Conservation (phyloP, 1,140 invertebrate species). For the Drosophila tropicalis region DNA sequence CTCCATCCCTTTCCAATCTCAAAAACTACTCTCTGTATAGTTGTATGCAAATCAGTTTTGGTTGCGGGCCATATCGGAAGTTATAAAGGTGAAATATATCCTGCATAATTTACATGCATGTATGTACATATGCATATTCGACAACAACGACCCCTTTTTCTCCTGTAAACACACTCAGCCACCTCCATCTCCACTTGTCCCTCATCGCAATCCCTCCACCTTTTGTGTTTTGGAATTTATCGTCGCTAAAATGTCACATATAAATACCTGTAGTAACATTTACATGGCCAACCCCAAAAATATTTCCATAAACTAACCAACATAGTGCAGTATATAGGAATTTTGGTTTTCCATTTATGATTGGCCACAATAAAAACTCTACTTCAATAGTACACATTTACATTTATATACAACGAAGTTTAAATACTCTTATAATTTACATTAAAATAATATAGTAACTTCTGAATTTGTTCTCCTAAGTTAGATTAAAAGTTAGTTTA, state of each 20-base stretch:
- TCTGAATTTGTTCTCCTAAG: too few relatives aligned
- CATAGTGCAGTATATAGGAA: not conserved
- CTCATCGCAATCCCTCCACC: not conserved
- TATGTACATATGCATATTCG: conserved; percentile 7
- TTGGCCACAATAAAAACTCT: too few relatives aligned
- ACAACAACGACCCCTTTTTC: not conserved
- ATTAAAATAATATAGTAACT: too few relatives aligned
- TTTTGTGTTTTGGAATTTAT: conserved; percentile 7
- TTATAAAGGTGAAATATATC: conserved; percentile 13
- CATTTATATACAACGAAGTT: too few relatives aligned
- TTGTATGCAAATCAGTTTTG: conserved; percentile 7
- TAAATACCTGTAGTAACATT: not conserved
- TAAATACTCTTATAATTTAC: too few relatives aligned
- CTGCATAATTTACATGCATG: conserved; percentile 14
- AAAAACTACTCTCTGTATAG: not conserved
- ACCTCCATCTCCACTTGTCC: too few relatives aligned
- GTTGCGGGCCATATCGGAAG: not conserved
- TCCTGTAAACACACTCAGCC: too few relatives aligned
- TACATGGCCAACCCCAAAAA: conserved; percentile 1
- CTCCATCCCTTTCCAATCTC: too few relatives aligned
- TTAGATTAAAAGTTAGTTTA: too few relatives aligned
- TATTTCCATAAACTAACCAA: not conserved
- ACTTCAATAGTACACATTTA: too few relatives aligned
- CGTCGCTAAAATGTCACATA: conserved; percentile 5
- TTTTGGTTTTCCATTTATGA: not conserved